Base-by-base conservation (phyloP, 1,140 invertebrate species). In the Formica selysi region DNA sequence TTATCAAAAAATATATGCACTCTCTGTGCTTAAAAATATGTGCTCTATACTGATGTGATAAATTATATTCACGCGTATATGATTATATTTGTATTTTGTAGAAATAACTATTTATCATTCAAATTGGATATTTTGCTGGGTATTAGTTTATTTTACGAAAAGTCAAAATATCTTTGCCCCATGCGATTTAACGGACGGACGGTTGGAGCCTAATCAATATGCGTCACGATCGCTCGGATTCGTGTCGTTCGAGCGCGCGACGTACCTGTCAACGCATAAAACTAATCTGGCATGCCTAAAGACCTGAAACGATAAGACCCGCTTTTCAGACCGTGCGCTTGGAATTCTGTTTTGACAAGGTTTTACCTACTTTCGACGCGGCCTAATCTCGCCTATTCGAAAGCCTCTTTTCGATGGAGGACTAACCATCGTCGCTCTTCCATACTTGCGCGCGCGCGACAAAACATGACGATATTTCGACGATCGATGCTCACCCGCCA, bases 311-410 rank as follows among this genome's bases (percentile, higher is more conserved):
- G 89, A 89, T 86, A 61, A 79, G 41, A 41, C 44, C 65, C 44
- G 44, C 81, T 85, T 79, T 61, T 64, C 85, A 74, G 22, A 38
- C 7, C 11, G 7, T 11, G 26, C 26, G 44, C 44, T 41, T 54
- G 38, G 57, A 71, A 90, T 87, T 76, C 61, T 87, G 80, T 90
- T 90, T 85, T 90, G 88, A 90, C 88, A 90, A 62, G 76, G 88
- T 73, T 78, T 89, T 89, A 76, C 57, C 65, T 54, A 61, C 83
- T 67, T 78, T 61, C 26, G 68, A 54, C 54, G 64, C 36, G 86
- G 38, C 85, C 79, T 79, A 73, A 73, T 59, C 61, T 81, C 84
- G n/a, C 41, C 76, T 76, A 54, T 78, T 81, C 57, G 71, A 89
- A 89, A 85, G 81, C 65, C 62, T 65, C 32, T 76, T 86, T 54